phyloP scores from a whole-genome alignment of 2,113 vertebrate species.

The Strix aluco region DNA sequence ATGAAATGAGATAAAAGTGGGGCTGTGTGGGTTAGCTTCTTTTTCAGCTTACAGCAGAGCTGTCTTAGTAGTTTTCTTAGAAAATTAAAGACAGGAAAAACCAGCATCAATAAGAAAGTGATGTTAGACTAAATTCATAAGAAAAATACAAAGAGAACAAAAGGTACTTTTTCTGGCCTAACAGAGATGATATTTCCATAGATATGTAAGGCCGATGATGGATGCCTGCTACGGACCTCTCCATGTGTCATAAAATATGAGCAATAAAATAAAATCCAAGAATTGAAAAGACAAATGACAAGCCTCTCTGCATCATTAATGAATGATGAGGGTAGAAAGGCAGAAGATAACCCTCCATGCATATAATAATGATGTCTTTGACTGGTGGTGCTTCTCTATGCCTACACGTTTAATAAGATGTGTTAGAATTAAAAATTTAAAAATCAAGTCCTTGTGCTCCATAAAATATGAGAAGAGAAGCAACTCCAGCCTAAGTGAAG shows the following conservation, averaged over 20 bases:
- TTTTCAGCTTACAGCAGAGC: background rate
- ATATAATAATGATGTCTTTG: constrained; percentile 58
- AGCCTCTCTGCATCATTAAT: constrained; percentile 56
- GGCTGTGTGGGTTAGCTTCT: background rate
- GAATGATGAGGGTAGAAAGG: constrained; percentile 56
- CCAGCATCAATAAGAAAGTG: background rate
- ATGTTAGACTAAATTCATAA: background rate
- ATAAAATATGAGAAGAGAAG: constrained; percentile 58
- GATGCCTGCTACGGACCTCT: constrained; percentile 16
- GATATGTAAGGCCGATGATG: background rate
- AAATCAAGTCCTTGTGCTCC: constrained; percentile 23
- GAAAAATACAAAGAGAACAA: background rate
- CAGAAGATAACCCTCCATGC: constrained; percentile 56
- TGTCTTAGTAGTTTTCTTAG: background rate
- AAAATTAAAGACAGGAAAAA: background rate
- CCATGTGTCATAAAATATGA: constrained; percentile 52
- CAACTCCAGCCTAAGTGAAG: constrained; percentile 31
- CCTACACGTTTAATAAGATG: constrained; percentile 52
- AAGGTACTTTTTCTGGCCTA: background rate
- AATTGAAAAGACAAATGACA: constrained; percentile 66
- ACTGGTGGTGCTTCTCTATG: constrained; percentile 32
- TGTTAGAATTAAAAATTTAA: constrained; percentile 67
- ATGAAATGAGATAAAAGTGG: background rate
- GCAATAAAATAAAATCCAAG: constrained; percentile 61
- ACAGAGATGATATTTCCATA: background rate